Evolutionary conservation across 2,797 vertebrate species (phyloP).

Genomic region (Percopsis omiscomaycus): DNA sequence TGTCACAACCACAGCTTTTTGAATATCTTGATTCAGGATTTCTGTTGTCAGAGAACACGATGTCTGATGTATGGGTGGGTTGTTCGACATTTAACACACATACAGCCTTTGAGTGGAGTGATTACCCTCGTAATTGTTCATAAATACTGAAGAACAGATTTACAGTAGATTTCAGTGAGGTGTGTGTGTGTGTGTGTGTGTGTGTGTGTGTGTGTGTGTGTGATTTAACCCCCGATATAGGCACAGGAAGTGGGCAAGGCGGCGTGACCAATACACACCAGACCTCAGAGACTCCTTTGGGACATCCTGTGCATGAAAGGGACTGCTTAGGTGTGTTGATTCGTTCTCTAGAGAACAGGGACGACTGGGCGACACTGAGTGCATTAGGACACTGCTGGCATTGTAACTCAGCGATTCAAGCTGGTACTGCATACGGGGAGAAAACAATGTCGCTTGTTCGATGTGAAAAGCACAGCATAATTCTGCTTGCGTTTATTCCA

Average conservation of each 20-base stretch:
- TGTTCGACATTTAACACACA: too few relatives aligned
- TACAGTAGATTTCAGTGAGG: neutral
- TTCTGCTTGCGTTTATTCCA: constrained; percentile 33
- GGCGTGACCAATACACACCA: too few relatives aligned
- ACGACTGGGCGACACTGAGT: constrained; percentile 39
- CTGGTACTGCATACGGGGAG: constrained; percentile 53
- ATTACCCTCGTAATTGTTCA: too few relatives aligned
- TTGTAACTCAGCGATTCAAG: constrained; percentile 41
- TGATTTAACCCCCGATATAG: too few relatives aligned
- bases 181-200: too few relatives aligned
- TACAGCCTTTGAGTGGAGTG: too few relatives aligned
- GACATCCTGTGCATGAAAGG: constrained; percentile 27
- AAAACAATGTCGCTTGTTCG: constrained; percentile 25
- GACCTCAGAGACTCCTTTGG: neutral
- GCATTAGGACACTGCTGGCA: constrained; percentile 43
- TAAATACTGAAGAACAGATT: too few relatives aligned
- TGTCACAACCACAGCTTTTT: constrained; percentile 3
- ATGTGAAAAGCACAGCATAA: constrained; percentile 15
- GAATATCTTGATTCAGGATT: too few relatives aligned
- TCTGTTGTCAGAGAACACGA: too few relatives aligned
- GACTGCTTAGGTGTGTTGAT: constrained; percentile 19
- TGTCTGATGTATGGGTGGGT: too few relatives aligned
- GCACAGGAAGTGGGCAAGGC: too few relatives aligned
- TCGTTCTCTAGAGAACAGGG: constrained; percentile 7
- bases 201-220: too few relatives aligned